Evolutionary conservation across 2,888 invertebrate genomes (phyloP), one percentile per base, ranked within the genome.

Genomic region (Monochamus alternatus): DNA sequence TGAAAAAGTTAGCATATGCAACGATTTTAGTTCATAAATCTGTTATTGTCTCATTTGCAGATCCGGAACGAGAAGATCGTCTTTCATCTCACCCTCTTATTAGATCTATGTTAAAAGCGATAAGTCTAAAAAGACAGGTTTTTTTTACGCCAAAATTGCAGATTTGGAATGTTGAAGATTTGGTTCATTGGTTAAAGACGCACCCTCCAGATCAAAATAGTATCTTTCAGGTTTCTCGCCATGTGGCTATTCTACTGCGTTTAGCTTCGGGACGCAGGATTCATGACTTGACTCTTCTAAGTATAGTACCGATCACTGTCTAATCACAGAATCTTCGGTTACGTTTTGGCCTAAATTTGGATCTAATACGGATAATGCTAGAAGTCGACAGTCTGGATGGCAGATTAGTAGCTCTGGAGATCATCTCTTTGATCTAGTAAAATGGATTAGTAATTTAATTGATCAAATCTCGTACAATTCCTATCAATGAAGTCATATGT

Each of bases 41-140:
- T 7, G 47, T 47, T 10, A 47, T 47, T 14, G 58, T 3, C 12
- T 58, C 58, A 5, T 58, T 58, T 58, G 12, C 58, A 7, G 58
- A 58, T n/a, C 14, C 2, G 12, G 3, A 58, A n/a, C 58, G 58
- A 10, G 58, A 14, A 58, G 58, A 58, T 14, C 10, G 14, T 58
- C 58, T 58, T 14, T 58, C 58, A 58, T 58, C 58, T 58, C 58
- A 58, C 14, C 58, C 58, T n/a, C 58, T 58, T 14, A 58, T 58
- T 14, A 58, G 12, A 14, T 14, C 58, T 14, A 58, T 58, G 14
- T 58, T 58, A 14, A 58, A 2, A 58, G 58, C 58, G 12, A 58
- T 58, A 58, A n/a, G 58, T n/a, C 10, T 58, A 14, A 58, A 2
- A n/a, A 14, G 58, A 7, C 12, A n/a, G 1, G 14, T n/a, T 14